A percentile compares a stretch with the other conserved stretches of the same genome.
These are phyloP conservation scores for Crax fasciolata DNA, from an alignment of 2,797 vertebrate species.

Conservation along the genomic window DNA sequence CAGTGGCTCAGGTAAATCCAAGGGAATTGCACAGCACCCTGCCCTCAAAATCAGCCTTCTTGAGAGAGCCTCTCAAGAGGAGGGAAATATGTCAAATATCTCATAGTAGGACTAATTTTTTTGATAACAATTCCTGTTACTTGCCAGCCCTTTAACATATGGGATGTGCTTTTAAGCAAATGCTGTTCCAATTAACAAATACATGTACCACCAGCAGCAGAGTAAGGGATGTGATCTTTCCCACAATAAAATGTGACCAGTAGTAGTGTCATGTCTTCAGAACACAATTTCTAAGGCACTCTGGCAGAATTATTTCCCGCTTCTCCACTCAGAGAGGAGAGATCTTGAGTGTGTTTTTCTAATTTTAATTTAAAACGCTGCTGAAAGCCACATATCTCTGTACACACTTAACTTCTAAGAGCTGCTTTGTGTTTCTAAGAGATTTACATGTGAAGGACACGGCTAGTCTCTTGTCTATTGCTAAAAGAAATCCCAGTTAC, in stretches of 20 bases:
- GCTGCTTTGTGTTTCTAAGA: neutral
- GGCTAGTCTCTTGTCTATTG: neutral
- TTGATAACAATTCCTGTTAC: neutral
- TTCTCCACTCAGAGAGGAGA: neutral
- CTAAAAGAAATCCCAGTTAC: slow-evolving; percentile 1
- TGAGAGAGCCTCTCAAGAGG: neutral
- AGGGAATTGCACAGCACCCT: neutral
- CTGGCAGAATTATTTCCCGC: neutral
- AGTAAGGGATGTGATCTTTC: neutral
- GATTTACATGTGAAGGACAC: neutral
- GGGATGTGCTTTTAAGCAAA: neutral
- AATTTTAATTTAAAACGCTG: neutral
- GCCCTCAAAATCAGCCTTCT: neutral
- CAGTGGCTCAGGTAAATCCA: slow-evolving; percentile 1
- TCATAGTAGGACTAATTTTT: fast-evolving
- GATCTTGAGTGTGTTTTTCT: neutral
- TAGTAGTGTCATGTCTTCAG: neutral
- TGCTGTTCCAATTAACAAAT: neutral
- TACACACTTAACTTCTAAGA: neutral
- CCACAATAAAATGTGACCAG: neutral
- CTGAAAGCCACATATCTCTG: neutral
- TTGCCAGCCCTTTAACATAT: neutral
- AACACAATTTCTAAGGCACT: neutral
- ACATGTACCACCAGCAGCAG: fast-evolving
- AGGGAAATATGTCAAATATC: neutral